Evolutionary conservation across 1,140 invertebrate genomes (phyloP), one percentile per base, ranked within the genome.

Genomic region (Wiebesia pumilae): DNA sequence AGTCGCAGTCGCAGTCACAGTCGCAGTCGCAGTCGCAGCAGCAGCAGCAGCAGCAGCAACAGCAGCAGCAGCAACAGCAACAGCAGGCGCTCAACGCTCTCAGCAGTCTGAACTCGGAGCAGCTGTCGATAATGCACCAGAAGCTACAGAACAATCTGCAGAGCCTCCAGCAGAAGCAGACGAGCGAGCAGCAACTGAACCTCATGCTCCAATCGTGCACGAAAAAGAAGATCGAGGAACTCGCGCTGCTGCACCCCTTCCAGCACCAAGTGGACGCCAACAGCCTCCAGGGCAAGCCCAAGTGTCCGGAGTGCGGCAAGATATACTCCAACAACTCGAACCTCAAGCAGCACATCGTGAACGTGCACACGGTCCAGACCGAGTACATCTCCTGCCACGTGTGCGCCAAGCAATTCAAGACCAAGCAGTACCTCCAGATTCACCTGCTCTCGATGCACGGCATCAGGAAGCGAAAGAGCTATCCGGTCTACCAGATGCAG

Each of bases 291-390:
- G 91, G 91, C 89, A 96, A 95, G 91, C 95, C 95, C 85, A 95
- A 95, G 88, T 96, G 96, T 92, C 95, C 95, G 62, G 95, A 95
- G 90, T 96, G 96, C 92, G 95, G 95, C 89, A 96, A 96, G 91
- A 95, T 95, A 78, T 96, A 96, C 92, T 96, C 95, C 90, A 95
- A 94, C 84, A 94, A 94, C 89, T 95, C 95, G 88, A 96, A 96
- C 91, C 94, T 96, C 73, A 96, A 96, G 92, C 96, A 97, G 91
- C 96, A 97, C 94, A 95, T 96, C 89, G 95, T 96, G 87, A 96
- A 96, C 93, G 95, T 96, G 88, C 96, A 96, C 93, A 95, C 96
- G 79, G 95, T 95, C 85, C 95, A 95, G 88, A 95, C 95, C 81
- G 94, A 95, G 89, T 95, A 95, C 89, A 95, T 95, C 90, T 93